phyloP scores from a whole-genome alignment of 2,113 vertebrate species.

The Romanogobio albipinnatus region DNA sequence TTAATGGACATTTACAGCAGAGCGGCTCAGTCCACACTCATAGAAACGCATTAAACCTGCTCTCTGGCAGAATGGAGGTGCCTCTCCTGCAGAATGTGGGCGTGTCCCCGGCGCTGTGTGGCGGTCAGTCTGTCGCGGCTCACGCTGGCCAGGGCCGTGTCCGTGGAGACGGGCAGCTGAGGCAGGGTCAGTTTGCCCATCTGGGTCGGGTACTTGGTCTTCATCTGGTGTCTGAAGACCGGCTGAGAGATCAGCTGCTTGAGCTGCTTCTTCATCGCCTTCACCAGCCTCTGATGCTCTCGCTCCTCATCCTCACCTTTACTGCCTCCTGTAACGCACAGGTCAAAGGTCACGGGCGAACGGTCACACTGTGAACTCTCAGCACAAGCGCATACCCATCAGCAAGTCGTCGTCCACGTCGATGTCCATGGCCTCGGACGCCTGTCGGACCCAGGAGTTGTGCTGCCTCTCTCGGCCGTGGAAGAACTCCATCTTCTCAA shows the following conservation, averaged over 20 bases:
- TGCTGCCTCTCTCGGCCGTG: constrained; percentile 89
- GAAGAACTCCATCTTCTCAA: constrained; percentile 92
- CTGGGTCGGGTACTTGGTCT: constrained; percentile 93
- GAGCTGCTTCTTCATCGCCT: constrained; percentile 88
- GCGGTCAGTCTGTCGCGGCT: not conserved
- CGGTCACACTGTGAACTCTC: not conserved
- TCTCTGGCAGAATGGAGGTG: too few species aligned
- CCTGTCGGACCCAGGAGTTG: constrained; percentile 92
- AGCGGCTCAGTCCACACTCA: too few species aligned
- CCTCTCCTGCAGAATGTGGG: too few species aligned
- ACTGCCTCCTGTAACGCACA: constrained; percentile 65
- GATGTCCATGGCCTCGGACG: constrained; percentile 89
- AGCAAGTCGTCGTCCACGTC: constrained; percentile 86
- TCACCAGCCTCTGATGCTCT: constrained; percentile 85
- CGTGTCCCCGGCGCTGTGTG: too few species aligned
- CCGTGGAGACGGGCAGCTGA: constrained; percentile 54
- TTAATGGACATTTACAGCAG: too few species aligned
- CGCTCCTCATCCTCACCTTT: constrained; percentile 79
- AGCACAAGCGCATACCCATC: constrained; percentile 59
- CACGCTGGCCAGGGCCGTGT: constrained; percentile 81
- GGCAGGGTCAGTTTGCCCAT: constrained; percentile 82
- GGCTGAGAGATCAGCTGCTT: constrained; percentile 85
- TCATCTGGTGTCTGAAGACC: constrained; percentile 82
- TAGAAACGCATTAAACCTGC: too few species aligned
- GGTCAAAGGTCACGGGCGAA: not conserved